These are phyloP conservation scores for Buteo buteo DNA, from an alignment of 2,113 vertebrate genomes.

Conservation along the genomic window DNA sequence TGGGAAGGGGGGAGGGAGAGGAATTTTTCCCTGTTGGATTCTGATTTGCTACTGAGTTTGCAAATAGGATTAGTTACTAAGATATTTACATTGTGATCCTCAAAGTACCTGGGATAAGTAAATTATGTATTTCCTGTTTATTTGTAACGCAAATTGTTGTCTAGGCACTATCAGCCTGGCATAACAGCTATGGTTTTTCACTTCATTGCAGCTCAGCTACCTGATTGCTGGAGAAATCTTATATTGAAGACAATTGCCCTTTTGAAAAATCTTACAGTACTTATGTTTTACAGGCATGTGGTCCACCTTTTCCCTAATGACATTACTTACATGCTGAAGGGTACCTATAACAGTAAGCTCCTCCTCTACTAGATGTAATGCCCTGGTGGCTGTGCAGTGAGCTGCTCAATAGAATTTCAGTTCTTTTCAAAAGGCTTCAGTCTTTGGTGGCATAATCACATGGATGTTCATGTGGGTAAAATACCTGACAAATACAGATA, in stretches of 20 bases:
- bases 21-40: neutral
- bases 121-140: neutral
- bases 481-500: neutral
- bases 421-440: neutral
- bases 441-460: neutral
- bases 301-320: neutral
- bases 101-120: neutral
- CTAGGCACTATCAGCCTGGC: neutral
- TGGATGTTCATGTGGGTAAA: neutral
- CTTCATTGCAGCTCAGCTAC: neutral
- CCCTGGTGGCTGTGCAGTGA: neutral
- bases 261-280: neutral
- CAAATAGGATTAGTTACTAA: neutral
- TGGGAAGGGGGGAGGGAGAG: neutral
- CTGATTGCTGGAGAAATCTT: neutral
- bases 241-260: neutral
- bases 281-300: neutral
- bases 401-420: neutral
- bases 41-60: neutral
- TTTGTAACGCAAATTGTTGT: neutral
- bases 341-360: neutral
- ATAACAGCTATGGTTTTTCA: neutral
- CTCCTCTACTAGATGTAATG: neutral
- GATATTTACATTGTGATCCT: neutral
- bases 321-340: neutral